Evolutionary conservation across 2,113 vertebrate genomes (phyloP), one percentile per base, ranked within the genome.

Genomic region (Oryzias curvinotus): DNA sequence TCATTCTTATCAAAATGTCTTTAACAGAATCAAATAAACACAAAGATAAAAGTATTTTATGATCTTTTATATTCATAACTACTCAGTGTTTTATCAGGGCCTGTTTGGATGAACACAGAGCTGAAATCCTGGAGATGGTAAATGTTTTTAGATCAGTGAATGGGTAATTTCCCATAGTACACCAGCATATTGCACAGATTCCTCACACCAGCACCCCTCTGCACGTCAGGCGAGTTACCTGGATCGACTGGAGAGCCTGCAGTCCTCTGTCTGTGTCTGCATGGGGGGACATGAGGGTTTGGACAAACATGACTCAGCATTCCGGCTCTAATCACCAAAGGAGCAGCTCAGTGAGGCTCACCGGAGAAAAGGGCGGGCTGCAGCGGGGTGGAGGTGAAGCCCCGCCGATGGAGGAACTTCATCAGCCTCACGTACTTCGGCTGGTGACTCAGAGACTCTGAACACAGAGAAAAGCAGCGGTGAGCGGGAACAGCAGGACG

Each of bases 201-300:
- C 30, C 30, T 36, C 26, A 28, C 26, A 28, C 26, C 28, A 5
- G 7, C 36, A 36, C 30, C 7, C 1, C 12, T 17, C 26, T 23
- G n/a, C 10, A 19, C 17, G 7, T 30, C 5, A 18, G 5, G 6
- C 10, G 4, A 23, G 45, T 45, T 53, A 63, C 97, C 92, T 87
- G 86, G 19, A 99, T 66, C 0, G 74, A 21, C 57, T 70, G 87
- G 17, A 84, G 89, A 68, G 92, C 70, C 92, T 94, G 94, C 62
- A 99, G 71, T n/a, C 96, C 97, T 89, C 97, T 91, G 68, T 95
- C 96, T 2, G 94, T 95, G 73, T 76, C 97, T 99, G 78, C 16
- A 58, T 16, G 7, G 44, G 14, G 8, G 7, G 36, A 36, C 36
- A 36, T 36, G 5, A 71, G 15, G 43, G 15, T 14, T 7, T 17